Percentiles rank a stretch among this genome's conserved stretches.
These are phyloP conservation scores for Cyanoramphus novaezelandiae DNA, from an alignment of 2,113 vertebrate species.

Conservation along the genomic window DNA sequence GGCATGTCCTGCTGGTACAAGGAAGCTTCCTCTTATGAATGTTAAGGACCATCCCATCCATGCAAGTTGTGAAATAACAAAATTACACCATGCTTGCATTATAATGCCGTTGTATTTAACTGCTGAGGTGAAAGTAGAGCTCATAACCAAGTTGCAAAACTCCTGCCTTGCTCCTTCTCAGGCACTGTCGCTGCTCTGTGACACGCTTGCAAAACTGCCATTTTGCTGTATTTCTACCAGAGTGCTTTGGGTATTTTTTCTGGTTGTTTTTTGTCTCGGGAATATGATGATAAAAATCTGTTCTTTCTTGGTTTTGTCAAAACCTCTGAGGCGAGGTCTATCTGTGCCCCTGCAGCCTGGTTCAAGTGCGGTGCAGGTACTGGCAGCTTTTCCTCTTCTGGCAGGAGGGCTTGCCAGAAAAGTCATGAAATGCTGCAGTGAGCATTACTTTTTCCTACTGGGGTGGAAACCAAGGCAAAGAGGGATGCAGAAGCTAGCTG, in stretches of 20 bases:
- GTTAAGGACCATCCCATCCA: neutral
- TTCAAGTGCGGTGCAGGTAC: neutral
- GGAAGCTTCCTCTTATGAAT: neutral
- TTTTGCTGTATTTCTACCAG: neutral
- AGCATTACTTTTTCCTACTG: neutral
- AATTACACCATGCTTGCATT: neutral
- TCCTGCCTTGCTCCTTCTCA: neutral
- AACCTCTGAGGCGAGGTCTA: neutral
- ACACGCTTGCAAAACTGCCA: neutral
- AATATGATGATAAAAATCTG: neutral
- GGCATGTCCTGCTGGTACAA: neutral
- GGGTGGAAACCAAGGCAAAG: neutral
- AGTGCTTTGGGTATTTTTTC: neutral
- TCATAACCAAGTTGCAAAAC: neutral
- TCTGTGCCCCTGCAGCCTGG: neutral
- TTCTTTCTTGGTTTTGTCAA: neutral
- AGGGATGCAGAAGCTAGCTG: neutral
- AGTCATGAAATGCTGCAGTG: neutral
- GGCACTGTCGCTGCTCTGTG: rapidly evolving
- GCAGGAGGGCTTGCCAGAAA: neutral
- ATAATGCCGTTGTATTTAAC: neutral
- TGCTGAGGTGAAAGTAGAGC: neutral
- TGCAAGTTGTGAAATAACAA: neutral
- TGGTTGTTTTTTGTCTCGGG: neutral
- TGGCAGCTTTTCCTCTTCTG: neutral